These are phyloP conservation scores for Cybosia mesomella DNA, from an alignment of 2,888 invertebrate genomes.

Conservation along the genomic window DNA sequence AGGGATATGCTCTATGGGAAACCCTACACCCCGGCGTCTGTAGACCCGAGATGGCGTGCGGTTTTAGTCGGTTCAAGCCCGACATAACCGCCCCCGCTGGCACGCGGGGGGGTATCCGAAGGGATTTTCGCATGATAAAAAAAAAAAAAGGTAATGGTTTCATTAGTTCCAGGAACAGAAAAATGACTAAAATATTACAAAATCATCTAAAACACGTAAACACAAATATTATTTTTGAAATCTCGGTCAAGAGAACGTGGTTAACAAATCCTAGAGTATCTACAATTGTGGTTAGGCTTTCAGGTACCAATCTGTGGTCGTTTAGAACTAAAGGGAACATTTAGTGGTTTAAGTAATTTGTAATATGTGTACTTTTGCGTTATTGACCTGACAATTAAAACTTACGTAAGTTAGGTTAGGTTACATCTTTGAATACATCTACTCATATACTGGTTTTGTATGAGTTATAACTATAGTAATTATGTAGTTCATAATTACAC, in stretches of 20 bases:
- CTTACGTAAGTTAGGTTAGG: slow-evolving; percentile 7
- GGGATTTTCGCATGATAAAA: too few species aligned
- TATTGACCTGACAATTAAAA: slow-evolving; percentile 33
- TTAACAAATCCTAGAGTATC: slow-evolving; percentile 35
- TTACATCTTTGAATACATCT: background rate
- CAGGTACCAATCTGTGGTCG: slow-evolving; percentile 55
- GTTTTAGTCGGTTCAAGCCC: too few species aligned
- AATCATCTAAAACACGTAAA: slow-evolving; percentile 8
- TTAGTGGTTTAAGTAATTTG: slow-evolving; percentile 65
- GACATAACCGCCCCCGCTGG: too few species aligned
- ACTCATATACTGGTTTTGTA: background rate
- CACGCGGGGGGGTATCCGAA: too few species aligned
- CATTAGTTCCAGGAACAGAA: background rate
- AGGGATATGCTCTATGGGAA: too few species aligned
- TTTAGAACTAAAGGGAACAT: slow-evolving; percentile 42
- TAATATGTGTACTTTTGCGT: slow-evolving; percentile 33
- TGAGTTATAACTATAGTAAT: background rate
- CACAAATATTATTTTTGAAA: slow-evolving; percentile 37
- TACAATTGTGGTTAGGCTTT: slow-evolving; percentile 49
- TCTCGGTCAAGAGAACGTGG: slow-evolving; percentile 39
- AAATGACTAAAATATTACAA: background rate
- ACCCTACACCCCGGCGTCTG: too few species aligned
- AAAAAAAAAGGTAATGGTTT: too few species aligned
- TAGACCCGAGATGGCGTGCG: too few species aligned
- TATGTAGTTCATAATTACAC: background rate